Conservation (phyloP, 2,113 vertebrate genomes). For the Coreoperca whiteheadi region DNA sequence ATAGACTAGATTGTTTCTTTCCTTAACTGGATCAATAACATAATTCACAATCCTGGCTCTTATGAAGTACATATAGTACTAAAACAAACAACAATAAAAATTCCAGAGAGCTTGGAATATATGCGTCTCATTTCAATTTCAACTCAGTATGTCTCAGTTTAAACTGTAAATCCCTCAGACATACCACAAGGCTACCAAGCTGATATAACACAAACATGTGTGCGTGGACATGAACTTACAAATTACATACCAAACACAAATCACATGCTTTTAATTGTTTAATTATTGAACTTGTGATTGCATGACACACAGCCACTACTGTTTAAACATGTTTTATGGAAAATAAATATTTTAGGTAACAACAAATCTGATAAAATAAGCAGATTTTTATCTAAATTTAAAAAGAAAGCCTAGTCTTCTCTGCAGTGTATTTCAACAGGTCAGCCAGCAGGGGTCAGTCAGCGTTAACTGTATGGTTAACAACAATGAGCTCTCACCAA, state of each 20-base stretch:
- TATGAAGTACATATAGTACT: background rate
- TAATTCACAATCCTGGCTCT: background rate
- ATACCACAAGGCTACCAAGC: background rate
- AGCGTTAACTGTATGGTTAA: constrained; percentile 48
- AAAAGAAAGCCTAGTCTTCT: background rate
- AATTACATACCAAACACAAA: background rate
- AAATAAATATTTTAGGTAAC: background rate
- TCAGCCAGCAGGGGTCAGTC: constrained; percentile 65
- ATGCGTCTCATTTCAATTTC: no score
- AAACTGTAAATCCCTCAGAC: background rate
- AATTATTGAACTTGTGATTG: background rate
- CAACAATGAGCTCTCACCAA: constrained; percentile 55
- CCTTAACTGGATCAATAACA: background rate
- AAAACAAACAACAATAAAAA: background rate
- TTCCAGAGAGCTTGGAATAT: background rate
- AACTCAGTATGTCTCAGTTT: background rate
- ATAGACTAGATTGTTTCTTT: background rate
- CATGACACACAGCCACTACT: background rate
- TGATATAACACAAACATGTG: background rate
- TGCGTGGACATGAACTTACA: background rate
- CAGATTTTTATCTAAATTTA: background rate
- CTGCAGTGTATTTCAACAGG: background rate
- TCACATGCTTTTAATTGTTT: background rate
- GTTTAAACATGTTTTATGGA: background rate
- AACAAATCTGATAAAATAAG: background rate